phyloP scores from a whole-genome alignment of 1,140 invertebrate species.

The Steinernema khuongi region DNA sequence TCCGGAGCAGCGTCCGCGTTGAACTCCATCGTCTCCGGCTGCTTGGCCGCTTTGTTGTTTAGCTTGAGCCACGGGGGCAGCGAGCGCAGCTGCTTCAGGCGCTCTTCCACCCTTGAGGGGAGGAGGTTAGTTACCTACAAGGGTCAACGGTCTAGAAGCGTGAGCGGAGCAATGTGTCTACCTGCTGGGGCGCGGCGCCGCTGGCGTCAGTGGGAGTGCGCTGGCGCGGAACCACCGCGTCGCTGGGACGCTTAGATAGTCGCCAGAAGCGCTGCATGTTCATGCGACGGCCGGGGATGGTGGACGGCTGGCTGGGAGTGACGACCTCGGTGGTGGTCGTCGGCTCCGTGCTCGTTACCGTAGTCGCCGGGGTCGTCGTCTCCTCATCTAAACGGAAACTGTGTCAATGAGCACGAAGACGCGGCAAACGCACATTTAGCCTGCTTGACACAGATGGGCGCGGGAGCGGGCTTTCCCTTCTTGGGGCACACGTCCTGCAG shows the following conservation, averaged over 20 bases:
- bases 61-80: constrained; percentile 12
- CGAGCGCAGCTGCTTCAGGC: constrained; percentile 14
- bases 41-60: constrained; percentile 17
- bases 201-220: too few species aligned
- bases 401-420: neutral
- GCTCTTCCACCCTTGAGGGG: constrained; percentile 32
- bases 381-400: constrained; percentile 4
- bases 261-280: constrained; percentile 56
- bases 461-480: constrained; percentile 27
- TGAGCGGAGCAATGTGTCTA: neutral
- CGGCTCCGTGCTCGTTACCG: constrained; percentile 14
- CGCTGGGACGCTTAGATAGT: constrained; percentile 34
- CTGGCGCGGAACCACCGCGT: neutral
- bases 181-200: neutral
- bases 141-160: neutral
- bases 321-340: constrained; percentile 37
- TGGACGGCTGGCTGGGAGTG: constrained; percentile 12
- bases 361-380: neutral
- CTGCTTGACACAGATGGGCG: constrained; percentile 30
- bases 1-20: constrained; percentile 38
- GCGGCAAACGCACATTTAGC: neutral
- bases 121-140: constrained; percentile 5
- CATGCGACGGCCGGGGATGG: constrained; percentile 23
- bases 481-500: constrained; percentile 47
- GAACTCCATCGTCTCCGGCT: constrained; percentile 40